A percentile compares a stretch with the other conserved stretches of the same genome.
phyloP scores from a whole-genome alignment of 2,113 vertebrate species.

The Anhinga anhinga region DNA sequence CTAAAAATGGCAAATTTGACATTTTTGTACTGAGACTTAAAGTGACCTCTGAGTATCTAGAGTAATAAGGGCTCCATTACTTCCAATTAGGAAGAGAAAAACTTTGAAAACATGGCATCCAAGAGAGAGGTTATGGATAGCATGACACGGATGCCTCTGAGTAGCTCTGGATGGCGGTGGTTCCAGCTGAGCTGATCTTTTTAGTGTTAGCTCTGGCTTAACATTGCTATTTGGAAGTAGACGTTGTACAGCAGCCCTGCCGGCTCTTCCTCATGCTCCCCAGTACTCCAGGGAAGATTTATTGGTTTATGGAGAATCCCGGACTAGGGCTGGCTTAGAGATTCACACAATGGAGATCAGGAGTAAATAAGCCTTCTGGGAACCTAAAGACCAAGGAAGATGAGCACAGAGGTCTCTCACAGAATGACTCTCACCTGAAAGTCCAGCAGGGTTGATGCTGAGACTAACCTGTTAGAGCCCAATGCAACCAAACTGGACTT shows the following conservation, averaged over 20 bases:
- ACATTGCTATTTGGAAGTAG: neutral
- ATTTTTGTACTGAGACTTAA: neutral
- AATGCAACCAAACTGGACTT: neutral
- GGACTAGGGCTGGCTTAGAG: neutral
- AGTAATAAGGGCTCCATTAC: neutral
- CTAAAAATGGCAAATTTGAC: neutral
- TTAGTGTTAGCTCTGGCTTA: neutral
- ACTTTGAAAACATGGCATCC: neutral
- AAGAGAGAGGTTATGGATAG: neutral
- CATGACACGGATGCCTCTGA: neutral
- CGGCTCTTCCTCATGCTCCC: neutral
- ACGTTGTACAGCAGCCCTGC: neutral
- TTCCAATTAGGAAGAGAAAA: neutral
- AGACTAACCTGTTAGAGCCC: neutral
- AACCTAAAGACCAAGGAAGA: neutral
- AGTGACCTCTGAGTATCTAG: neutral
- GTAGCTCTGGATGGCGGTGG: neutral
- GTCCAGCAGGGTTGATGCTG: neutral
- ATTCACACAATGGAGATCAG: neutral
- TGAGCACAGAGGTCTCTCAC: neutral
- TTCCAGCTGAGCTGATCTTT: neutral
- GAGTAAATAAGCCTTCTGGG: neutral
- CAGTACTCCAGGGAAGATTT: neutral
- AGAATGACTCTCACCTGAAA: neutral
- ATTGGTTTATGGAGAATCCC: neutral